Base-by-base conservation (phyloP, 2,113 vertebrate species). In the Rhineura floridana region DNA sequence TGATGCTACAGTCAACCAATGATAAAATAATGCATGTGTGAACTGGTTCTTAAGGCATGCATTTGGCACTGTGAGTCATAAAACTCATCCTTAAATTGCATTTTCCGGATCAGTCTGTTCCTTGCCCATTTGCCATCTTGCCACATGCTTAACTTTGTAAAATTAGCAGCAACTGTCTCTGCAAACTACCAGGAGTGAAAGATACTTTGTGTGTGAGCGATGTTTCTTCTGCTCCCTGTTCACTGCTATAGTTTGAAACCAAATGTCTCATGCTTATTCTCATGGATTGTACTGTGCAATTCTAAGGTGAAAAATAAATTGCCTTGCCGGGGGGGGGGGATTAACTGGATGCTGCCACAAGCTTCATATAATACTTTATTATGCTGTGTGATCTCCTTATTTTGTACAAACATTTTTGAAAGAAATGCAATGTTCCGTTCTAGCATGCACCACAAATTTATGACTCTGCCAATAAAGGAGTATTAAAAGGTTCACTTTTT, bases 401-500 rank as follows among this genome's bases (percentile, higher is more conserved):
- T 33, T 1, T 17, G 0, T 15, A 2, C 23, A 36, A 21, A 85
- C 77, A 73, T 91, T 39, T 33, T 85, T 48, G 92, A 87, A 91
- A 87, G 67, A 83, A 90, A 46, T 0, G 0, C 65, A 90, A 1
- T 11, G 33, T 17, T 72, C 81, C 55, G 21, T 87, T 72, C 36
- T 1, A 33, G 55, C 0, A 73, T 90, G 87, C n/a, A 91, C 84
- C 83, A 44, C 81, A 15, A 21, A 9, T 42, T 75, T 59, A 10
- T 44, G 91, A 88, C 87, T 90, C 92, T 88, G 50, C 0, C 23
- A 90, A 86, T 19, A 86, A 80, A 46, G 6, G 36, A 67, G 39
- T 89, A n/a, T 86, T 12, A 88, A 93, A 89, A 91, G 89, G 91
- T 90, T 93, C 90, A 25, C 30, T 87, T 25, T 63, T 73, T 87